Conservation (phyloP, 2,113 vertebrate genomes). For the Neogobius melanostomus region DNA sequence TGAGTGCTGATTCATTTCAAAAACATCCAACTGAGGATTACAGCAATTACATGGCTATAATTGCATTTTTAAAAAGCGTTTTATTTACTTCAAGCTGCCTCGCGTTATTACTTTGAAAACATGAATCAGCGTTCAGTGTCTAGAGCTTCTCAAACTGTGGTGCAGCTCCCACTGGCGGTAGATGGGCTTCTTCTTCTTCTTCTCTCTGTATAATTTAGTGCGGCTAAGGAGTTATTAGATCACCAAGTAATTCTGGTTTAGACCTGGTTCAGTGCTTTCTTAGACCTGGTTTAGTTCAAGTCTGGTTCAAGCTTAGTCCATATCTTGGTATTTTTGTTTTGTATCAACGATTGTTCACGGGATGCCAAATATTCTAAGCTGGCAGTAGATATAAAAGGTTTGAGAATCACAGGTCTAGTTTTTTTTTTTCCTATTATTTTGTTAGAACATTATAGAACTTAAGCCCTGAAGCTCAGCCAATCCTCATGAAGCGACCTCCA, state of each 20-base stretch:
- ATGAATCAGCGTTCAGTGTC: conserved; percentile 49
- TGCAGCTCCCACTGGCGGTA: background rate
- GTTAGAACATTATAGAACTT: conserved; percentile 41
- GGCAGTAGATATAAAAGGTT: background rate
- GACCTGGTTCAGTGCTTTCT: background rate
- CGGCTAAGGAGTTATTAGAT: too few relatives aligned
- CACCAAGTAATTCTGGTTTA: background rate
- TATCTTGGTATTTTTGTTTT: background rate
- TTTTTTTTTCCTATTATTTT: conserved; percentile 15
- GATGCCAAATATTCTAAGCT: background rate
- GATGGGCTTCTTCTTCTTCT: background rate
- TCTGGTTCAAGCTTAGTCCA: background rate
- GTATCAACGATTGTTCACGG: background rate
- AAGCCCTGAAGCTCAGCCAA: conserved; percentile 56
- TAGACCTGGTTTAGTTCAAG: background rate
- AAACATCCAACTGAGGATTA: conserved; percentile 41
- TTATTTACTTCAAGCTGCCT: conserved; percentile 27
- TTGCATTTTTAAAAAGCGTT: conserved; percentile 43
- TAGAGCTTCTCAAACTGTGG: conserved; percentile 14
- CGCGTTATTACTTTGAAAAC: conserved; percentile 29
- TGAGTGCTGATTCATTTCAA: conserved; percentile 60
- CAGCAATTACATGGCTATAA: conserved; percentile 45
- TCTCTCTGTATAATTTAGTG: background rate
- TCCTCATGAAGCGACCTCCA: conserved; percentile 41
- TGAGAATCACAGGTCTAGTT: background rate